Percentiles rank a stretch among this genome's conserved stretches.
These are phyloP conservation scores for Podocnemis expansa DNA, from an alignment of 2,113 vertebrate species.

Conservation along the genomic window DNA sequence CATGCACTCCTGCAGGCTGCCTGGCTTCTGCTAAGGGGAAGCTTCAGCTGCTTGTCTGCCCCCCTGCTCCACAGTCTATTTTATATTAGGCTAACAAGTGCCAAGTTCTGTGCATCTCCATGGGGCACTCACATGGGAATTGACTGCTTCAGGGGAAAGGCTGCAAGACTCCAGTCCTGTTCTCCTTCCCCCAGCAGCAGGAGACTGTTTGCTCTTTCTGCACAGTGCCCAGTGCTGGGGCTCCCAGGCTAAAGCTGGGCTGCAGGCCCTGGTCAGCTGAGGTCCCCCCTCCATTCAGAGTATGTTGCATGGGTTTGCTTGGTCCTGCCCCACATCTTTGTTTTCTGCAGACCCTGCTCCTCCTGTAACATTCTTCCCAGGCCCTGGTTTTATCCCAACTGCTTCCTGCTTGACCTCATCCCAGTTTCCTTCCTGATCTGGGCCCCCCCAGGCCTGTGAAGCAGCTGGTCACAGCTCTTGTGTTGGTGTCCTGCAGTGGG, in stretches of 20 bases:
- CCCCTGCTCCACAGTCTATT: background rate
- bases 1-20: no score
- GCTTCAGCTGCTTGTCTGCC: no score
- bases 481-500: accelerated
- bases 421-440: background rate
- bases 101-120: background rate
- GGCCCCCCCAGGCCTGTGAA: background rate
- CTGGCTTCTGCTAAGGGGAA: background rate
- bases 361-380: background rate
- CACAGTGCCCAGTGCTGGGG: background rate
- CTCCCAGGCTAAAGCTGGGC: background rate
- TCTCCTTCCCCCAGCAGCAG: background rate
- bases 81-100: background rate
- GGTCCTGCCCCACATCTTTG: no score
- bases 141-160: background rate
- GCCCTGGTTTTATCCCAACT: background rate
- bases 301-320: background rate
- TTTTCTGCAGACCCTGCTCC: background rate
- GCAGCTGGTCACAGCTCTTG: background rate
- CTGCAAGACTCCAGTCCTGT: background rate
- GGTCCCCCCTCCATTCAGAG: background rate
- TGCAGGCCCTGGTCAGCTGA: background rate
- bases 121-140: no score
- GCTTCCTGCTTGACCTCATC: background rate
- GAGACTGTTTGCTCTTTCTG: background rate